Evolutionary conservation across 2,888 invertebrate genomes (phyloP).

Genomic region (Diaperis boleti): DNA sequence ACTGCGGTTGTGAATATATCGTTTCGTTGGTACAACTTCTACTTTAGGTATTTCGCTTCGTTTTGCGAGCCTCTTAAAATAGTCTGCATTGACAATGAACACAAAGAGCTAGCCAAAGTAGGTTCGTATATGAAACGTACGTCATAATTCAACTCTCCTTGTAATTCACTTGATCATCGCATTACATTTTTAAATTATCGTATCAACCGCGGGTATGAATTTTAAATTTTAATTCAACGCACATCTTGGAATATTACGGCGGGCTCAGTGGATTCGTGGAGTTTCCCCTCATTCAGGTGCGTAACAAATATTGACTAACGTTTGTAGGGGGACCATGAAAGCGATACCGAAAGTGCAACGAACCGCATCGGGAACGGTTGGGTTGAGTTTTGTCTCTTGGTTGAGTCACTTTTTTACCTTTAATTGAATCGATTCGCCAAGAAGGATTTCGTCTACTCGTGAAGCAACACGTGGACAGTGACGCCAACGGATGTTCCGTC

Average conservation of each 20-base stretch:
- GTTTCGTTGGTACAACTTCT: background rate
- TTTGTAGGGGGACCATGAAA: constrained; percentile 13
- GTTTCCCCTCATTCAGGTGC: constrained; percentile 9
- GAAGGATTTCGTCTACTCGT: background rate
- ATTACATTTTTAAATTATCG: constrained; percentile 32
- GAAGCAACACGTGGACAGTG: background rate
- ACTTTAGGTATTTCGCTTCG: constrained; percentile 8
- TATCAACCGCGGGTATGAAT: constrained; percentile 5
- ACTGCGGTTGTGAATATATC: too few species aligned
- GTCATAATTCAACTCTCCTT: constrained; percentile 24
- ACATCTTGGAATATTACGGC: too few species aligned
- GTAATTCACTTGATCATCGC: constrained; percentile 25
- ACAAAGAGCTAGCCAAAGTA: constrained; percentile 30
- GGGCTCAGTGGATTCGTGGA: constrained; percentile 2
- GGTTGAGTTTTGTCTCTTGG: constrained; percentile 13
- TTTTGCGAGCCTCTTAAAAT: constrained; percentile 1
- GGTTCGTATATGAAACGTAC: constrained; percentile 25
- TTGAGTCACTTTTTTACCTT: constrained; percentile 11
- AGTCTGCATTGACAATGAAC: constrained; percentile 6
- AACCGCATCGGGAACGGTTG: constrained; percentile 28
- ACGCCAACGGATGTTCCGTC: background rate
- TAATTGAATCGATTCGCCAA: background rate
- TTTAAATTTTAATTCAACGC: too few species aligned
- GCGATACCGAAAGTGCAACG: constrained; percentile 31
- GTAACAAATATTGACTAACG: constrained; percentile 17